Evolutionary conservation across 2,113 vertebrate species (phyloP).

Genomic region (Gobius niger): DNA sequence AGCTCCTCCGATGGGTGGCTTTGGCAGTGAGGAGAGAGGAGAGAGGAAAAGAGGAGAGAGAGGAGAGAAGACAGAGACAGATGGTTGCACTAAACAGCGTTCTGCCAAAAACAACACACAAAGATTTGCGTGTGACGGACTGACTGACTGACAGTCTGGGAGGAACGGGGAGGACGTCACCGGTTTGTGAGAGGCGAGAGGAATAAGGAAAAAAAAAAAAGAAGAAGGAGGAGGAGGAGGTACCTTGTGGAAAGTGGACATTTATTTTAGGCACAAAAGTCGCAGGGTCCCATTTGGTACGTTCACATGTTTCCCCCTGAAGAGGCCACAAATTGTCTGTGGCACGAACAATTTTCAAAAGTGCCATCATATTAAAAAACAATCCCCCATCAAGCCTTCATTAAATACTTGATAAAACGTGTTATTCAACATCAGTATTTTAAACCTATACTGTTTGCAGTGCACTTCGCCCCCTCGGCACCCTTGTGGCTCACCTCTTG

Average conservation of each 20-base stretch:
- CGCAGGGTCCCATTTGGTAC: too few species aligned
- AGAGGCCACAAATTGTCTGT: too few species aligned
- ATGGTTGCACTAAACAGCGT: conserved; percentile 92
- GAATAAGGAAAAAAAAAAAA: conserved; percentile 39
- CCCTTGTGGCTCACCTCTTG: background rate
- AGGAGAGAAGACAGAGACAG: conserved; percentile 86
- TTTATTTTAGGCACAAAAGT: background rate
- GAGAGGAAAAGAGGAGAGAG: conserved; percentile 27
- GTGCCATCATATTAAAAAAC: too few species aligned
- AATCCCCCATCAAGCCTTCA: too few species aligned
- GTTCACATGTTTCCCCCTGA: too few species aligned
- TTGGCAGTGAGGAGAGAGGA: conserved; percentile 83
- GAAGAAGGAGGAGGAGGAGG: conserved; percentile 13
- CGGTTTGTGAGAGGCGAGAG: conserved; percentile 25
- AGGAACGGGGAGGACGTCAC: conserved; percentile 34
- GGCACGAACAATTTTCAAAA: too few species aligned
- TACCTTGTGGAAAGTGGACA: background rate
- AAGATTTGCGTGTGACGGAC: conserved; percentile 85
- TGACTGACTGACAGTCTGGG: conserved; percentile 87
- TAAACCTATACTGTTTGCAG: too few species aligned
- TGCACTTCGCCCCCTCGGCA: conserved; percentile 11
- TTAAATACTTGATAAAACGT: too few species aligned
- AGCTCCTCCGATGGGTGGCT: conserved; percentile 84
- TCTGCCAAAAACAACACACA: conserved; percentile 90
- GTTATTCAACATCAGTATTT: background rate